A percentile compares a stretch with the other conserved stretches of the same genome.
These are phyloP conservation scores for Hirudinaria manillensis DNA, from an alignment of 2,888 invertebrate species.

Conservation along the genomic window DNA sequence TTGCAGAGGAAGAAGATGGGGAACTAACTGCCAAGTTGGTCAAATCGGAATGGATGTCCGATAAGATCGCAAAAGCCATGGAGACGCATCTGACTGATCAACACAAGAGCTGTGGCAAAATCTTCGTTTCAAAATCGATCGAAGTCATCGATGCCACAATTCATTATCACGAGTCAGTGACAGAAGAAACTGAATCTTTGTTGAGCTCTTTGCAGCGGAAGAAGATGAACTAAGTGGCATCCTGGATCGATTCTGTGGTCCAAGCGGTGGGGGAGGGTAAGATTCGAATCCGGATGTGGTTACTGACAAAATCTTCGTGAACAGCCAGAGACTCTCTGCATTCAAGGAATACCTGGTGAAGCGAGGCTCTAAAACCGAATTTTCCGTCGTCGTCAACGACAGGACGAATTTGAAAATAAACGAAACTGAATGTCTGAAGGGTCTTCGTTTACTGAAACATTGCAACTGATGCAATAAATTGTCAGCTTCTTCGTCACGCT, in stretches of 20 bases:
- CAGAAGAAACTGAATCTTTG: constrained; percentile 81
- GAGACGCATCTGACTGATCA: constrained; percentile 66
- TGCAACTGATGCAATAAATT: too few relatives aligned
- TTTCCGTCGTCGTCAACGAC: constrained; percentile 87
- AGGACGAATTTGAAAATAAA: constrained; percentile 44
- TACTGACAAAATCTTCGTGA: constrained; percentile 71
- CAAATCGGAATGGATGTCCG: constrained; percentile 97
- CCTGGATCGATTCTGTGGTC: constrained; percentile 77
- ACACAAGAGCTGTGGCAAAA: constrained; percentile 57
- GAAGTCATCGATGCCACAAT: constrained; percentile 91
- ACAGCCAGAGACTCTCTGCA: constrained; percentile 84
- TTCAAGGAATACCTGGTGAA: constrained; percentile 66
- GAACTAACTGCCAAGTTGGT: constrained; percentile 90
- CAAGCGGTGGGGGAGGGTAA: constrained; percentile 38
- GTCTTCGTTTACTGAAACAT: too few relatives aligned
- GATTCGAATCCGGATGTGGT: constrained; percentile 28
- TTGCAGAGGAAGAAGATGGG: constrained; percentile 77
- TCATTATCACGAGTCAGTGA: constrained; percentile 57
- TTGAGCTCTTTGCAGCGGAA: constrained; percentile 80
- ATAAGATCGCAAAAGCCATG: constrained; percentile 76
- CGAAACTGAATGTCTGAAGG: too few relatives aligned
- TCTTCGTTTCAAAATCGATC: constrained; percentile 70
- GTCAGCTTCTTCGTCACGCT: too few relatives aligned
- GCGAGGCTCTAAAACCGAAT: constrained; percentile 74
- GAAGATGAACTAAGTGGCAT: constrained; percentile 82